Evolutionary conservation across 2,888 invertebrate genomes (phyloP), one percentile per base, ranked within the genome.

Genomic region (Tubiluchus corallicola): DNA sequence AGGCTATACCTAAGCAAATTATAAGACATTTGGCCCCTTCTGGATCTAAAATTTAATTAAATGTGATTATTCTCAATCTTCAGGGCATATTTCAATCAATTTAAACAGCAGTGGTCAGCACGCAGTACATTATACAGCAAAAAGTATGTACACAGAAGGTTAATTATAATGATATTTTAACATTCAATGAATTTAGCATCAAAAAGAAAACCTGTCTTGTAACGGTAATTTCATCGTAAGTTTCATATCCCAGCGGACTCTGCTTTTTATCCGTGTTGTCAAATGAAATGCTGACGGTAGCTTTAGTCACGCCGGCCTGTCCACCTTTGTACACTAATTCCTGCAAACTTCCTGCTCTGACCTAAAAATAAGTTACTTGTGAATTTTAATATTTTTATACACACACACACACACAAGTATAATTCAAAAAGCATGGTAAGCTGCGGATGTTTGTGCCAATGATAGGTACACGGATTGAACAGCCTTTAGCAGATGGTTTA

Each of bases 261-360:
- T 82, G 77, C 3, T 64, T 68, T 47, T 74, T 73, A 61, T 92
- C 79, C 3, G 49, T 50, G 63, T 98, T 98, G 61, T 98, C 92
- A 65, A 99, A 98, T 2, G 79, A 79, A 52, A 99, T 79, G 47
- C 90, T 84, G 20, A 98, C 98, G 2, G 82, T 82, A 0, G 96
- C 96, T 64, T 88, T 88, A 4, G 80, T 87, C 43, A 98, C 74
- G 1, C 94, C 96, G 1, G 88, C 88, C 62, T 94, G 92, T 0
- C 98, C 98, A 66, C 81, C 80, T 66, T 96, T 96, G 66, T 84
- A 96, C n/a, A 98, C 88, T 48, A 99, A 68, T 59, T 98, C 98
- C 65, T 88, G 87, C 19, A 96, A 68, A 50, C 78, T 82, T 21
- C 76, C 74, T 2, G 87, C 92, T 53, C 94, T 73, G 3, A 96